phyloP scores from a whole-genome alignment of 2,113 vertebrate genomes.

The Caracal caracal region DNA sequence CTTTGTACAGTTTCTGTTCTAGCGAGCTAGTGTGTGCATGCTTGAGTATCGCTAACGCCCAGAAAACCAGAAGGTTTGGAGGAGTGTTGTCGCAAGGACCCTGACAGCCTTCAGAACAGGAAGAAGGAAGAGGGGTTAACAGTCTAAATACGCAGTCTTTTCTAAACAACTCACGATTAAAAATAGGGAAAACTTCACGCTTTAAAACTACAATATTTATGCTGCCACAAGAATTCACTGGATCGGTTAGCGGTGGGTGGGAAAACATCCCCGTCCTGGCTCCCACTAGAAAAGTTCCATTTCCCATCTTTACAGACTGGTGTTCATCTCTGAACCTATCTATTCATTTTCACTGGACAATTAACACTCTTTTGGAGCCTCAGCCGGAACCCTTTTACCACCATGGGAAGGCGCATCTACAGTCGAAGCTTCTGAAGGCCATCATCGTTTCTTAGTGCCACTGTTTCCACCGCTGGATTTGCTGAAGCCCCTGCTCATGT shows the following conservation, averaged over 20 bases:
- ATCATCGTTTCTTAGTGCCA: constrained; percentile 89
- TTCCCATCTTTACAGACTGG: background rate
- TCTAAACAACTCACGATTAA: constrained; percentile 69
- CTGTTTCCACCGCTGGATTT: constrained; percentile 82
- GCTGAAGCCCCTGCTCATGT: constrained; percentile 93
- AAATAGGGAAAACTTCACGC: constrained; percentile 51
- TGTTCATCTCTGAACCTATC: constrained; percentile 33
- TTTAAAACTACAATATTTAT: constrained; percentile 74
- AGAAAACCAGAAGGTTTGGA: background rate
- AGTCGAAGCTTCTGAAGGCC: background rate
- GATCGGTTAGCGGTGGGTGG: background rate
- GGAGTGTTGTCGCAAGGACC: background rate
- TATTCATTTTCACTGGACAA: background rate
- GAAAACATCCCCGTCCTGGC: constrained; percentile 11
- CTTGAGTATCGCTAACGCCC: constrained; percentile 4
- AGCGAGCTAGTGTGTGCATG: constrained; percentile 53
- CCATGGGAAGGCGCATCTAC: accelerated
- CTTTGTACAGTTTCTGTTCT: constrained; percentile 24
- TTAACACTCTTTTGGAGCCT: background rate
- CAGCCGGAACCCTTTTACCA: background rate
- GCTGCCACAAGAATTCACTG: constrained; percentile 65
- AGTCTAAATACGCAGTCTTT: constrained; percentile 49
- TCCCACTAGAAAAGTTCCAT: background rate
- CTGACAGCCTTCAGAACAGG: background rate
- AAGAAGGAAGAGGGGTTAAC: background rate